A percentile compares a stretch with the other conserved stretches of the same genome.
Evolutionary conservation across 1,140 invertebrate species (phyloP).

Genomic region (Dreissena rostriformis): DNA sequence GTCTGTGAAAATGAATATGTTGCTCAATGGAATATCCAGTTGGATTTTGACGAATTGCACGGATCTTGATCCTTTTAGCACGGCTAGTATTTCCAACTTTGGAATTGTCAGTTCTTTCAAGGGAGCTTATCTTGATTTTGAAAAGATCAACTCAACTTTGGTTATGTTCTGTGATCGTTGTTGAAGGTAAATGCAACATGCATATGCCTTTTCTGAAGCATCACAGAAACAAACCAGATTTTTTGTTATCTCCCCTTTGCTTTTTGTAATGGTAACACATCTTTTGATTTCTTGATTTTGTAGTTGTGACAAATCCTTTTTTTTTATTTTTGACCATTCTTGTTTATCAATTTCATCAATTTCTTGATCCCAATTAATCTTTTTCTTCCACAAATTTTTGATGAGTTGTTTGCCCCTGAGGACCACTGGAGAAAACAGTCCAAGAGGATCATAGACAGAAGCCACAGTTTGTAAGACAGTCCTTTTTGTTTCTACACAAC

Average conservation of each 20-base stretch:
- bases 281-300: conserved; percentile 14
- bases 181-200: conserved; percentile 3
- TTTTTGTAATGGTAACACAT: not conserved
- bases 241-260: not conserved
- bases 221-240: not conserved
- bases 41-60: not conserved
- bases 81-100: not conserved
- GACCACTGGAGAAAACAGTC: not conserved
- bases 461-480: conserved; percentile 14
- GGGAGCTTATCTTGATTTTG: not conserved
- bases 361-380: not conserved
- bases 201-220: conserved; percentile 12
- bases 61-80: not conserved
- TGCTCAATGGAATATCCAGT: not conserved
- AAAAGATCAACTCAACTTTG: conserved; percentile 14
- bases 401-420: conserved; percentile 15
- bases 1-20: not conserved
- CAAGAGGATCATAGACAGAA: conserved; percentile 4
- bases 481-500: not conserved
- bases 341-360: conserved; percentile 11
- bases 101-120: not conserved
- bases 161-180: not conserved
- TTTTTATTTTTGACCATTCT: not conserved
- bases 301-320: conserved; percentile 2
- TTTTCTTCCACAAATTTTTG: not conserved